A percentile compares a stretch with the other conserved stretches of the same genome.
These are phyloP conservation scores for Trididemnum nubilum DNA, from an alignment of 23 tunicate genomes.

Conservation along the genomic window DNA sequence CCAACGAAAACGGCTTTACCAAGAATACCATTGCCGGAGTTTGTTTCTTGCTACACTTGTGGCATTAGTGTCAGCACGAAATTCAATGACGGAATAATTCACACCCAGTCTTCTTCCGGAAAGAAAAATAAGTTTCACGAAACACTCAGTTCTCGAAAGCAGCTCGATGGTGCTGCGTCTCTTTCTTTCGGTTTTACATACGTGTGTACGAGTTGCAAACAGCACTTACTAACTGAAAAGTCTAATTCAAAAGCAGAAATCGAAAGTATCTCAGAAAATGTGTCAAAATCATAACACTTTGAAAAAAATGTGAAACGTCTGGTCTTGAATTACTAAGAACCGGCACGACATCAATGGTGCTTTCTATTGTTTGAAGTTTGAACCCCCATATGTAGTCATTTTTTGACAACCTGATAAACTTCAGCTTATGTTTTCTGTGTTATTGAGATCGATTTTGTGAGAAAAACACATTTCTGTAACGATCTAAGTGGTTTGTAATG, in stretches of 20 bases:
- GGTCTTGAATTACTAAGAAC: no score
- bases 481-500: no score
- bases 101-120: background rate
- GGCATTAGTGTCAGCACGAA: conserved; percentile 61
- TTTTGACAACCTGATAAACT: no score
- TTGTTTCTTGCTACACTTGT: conserved; percentile 48
- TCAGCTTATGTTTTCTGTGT: no score
- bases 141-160: conserved; percentile 5
- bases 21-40: conserved; percentile 60
- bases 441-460: no score
- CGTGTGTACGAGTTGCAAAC: conserved; percentile 38
- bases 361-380: no score
- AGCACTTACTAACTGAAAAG: background rate
- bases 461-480: no score
- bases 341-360: no score
- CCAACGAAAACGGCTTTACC: conserved; percentile 32
- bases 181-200: conserved; percentile 62
- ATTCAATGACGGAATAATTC: conserved; percentile 44
- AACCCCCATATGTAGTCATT: no score
- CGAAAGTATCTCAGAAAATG: background rate
- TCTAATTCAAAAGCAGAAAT: background rate
- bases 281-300: no score
- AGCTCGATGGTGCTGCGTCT: conserved; percentile 31
- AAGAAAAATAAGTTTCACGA: background rate
- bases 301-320: no score